phyloP scores from a whole-genome alignment of 2,797 vertebrate genomes.

The Champsocephalus esox region DNA sequence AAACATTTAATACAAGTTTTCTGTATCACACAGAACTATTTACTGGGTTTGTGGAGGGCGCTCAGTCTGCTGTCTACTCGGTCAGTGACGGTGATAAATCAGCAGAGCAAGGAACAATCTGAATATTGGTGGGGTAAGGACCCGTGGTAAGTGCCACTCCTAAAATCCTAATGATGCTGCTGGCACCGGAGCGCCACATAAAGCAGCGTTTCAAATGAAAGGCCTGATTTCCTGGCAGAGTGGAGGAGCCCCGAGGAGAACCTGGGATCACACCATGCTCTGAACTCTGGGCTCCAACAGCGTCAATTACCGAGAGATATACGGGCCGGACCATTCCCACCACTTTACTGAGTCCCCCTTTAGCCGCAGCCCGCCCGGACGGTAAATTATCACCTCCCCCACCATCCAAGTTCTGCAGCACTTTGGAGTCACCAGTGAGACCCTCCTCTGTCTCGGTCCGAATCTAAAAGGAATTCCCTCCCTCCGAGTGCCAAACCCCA shows the following conservation, averaged over 20 bases:
- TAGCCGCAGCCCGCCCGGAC: conserved; percentile 64
- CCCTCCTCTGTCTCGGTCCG: conserved; percentile 71
- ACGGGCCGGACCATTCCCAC: conserved; percentile 67
- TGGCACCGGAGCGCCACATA: conserved; percentile 71
- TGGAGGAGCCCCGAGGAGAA: conserved; percentile 60
- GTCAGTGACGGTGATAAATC: conserved; percentile 52
- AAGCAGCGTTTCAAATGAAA: conserved; percentile 66
- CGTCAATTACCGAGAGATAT: conserved; percentile 76
- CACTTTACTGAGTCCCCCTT: conserved; percentile 77
- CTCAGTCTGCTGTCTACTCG: conserved; percentile 30
- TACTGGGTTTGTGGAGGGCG: conserved; percentile 23
- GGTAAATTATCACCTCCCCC: conserved; percentile 71
- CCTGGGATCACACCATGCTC: conserved; percentile 59
- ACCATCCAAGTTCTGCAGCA: conserved; percentile 47
- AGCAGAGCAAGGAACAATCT: conserved; percentile 56
- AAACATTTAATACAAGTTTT: conserved; percentile 9
- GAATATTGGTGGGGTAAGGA: conserved; percentile 71
- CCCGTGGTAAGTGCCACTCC: conserved; percentile 78
- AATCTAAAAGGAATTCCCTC: conserved; percentile 78
- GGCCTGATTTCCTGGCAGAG: conserved; percentile 62
- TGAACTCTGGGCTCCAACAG: conserved; percentile 45
- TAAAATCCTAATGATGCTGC: conserved; percentile 79
- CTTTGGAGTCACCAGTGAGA: conserved; percentile 73
- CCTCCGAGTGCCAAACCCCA: conserved; percentile 71
- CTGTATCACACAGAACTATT: conserved; percentile 19